Evolutionary conservation across 2,888 invertebrate species (phyloP).

Genomic region (Lymantria dispar): DNA sequence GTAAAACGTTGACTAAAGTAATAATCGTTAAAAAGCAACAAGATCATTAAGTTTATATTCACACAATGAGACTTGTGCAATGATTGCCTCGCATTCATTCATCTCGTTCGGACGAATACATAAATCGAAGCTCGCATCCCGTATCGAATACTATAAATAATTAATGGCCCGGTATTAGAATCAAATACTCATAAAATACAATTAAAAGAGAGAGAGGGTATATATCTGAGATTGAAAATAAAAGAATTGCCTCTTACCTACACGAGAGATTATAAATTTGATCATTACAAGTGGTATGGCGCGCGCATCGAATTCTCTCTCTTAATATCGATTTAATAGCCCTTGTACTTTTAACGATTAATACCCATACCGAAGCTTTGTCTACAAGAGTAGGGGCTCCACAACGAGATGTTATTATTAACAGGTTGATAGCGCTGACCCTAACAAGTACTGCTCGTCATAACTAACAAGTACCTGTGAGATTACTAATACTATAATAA

Average conservation of each 20-base stretch:
- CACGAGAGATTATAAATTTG: constrained; percentile 78
- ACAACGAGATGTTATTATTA: constrained; percentile 47
- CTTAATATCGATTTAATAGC: constrained; percentile 75
- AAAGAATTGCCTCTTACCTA: constrained; percentile 74
- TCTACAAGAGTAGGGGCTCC: constrained; percentile 42
- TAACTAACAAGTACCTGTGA: constrained; percentile 20
- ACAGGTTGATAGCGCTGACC: constrained; percentile 16
- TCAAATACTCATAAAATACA: constrained; percentile 83
- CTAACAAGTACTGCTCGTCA: constrained; percentile 21
- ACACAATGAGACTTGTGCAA: constrained; percentile 52
- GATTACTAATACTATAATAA: constrained; percentile 34
- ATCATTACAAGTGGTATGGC: constrained; percentile 77
- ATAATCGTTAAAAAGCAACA: constrained; percentile 34
- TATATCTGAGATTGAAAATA: constrained; percentile 73
- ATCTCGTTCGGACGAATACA: constrained; percentile 62
- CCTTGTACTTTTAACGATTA: constrained; percentile 65
- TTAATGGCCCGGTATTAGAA: constrained; percentile 80
- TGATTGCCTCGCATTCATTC: constrained; percentile 56
- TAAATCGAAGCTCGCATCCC: constrained; percentile 75
- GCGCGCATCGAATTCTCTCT: constrained; percentile 70
- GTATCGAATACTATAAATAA: constrained; percentile 81
- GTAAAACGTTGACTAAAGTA: constrained; percentile 10
- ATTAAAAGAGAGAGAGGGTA: constrained; percentile 78
- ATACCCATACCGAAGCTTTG: constrained; percentile 58
- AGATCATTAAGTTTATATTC: constrained; percentile 44